Evolutionary conservation across 2,888 invertebrate genomes (phyloP).

Genomic region (Portevinia maculata): DNA sequence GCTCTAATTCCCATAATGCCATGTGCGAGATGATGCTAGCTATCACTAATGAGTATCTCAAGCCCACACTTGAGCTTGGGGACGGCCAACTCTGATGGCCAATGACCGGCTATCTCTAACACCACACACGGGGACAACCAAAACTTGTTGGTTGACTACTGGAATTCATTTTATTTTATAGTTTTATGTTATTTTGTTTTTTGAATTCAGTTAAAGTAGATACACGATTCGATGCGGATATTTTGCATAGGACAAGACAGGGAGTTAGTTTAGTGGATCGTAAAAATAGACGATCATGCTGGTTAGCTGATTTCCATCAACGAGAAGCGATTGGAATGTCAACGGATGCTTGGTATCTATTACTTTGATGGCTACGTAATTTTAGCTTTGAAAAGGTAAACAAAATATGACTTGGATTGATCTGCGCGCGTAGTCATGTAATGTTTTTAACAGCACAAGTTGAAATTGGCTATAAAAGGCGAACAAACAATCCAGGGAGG

Average conservation of each 20-base stretch:
- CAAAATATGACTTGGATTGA: no score
- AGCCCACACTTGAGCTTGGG: slow-evolving; percentile 23
- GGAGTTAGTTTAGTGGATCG: slow-evolving; percentile 54
- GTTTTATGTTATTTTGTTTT: slow-evolving; percentile 41
- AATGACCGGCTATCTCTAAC: slow-evolving; percentile 64
- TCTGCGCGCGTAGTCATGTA: slow-evolving; percentile 13
- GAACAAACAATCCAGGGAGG: slow-evolving; percentile 6
- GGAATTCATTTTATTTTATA: slow-evolving; percentile 63
- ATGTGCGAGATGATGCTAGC: slow-evolving; percentile 9
- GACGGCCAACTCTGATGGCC: slow-evolving; percentile 60
- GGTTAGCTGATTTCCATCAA: slow-evolving; percentile 2
- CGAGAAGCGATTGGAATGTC: slow-evolving; percentile 14
- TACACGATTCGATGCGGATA: slow-evolving; percentile 53
- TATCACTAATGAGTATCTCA: slow-evolving; percentile 48
- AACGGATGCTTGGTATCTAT: slow-evolving; percentile 14
- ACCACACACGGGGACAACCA: slow-evolving; percentile 6
- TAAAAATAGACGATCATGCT: slow-evolving; percentile 32
- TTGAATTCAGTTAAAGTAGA: slow-evolving; percentile 6
- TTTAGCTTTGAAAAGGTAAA: not conserved
- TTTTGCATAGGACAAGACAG: slow-evolving; percentile 39
- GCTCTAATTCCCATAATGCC: slow-evolving; percentile 71
- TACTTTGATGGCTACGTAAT: not conserved
- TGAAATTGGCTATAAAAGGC: slow-evolving; percentile 20
- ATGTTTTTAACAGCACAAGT: slow-evolving; percentile 19
- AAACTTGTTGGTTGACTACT: slow-evolving; percentile 60